Evolutionary conservation across 1,140 invertebrate genomes (phyloP), one percentile per base, ranked within the genome.

Genomic region (Pygmarrhopalites habei): DNA sequence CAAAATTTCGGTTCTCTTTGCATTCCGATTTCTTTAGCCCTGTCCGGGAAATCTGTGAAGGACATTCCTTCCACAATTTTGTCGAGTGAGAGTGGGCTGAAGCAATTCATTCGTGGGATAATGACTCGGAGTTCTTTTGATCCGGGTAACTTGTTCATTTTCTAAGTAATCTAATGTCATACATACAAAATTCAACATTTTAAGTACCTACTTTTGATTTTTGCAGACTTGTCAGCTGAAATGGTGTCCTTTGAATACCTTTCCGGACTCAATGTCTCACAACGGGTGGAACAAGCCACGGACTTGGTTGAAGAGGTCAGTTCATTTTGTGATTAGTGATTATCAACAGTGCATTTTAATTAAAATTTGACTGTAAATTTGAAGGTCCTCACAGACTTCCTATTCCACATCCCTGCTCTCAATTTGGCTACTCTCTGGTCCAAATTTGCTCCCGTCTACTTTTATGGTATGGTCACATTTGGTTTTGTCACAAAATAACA

Each of bases 181-280:
- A n/a, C n/a, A n/a, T n/a, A n/a, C n/a, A n/a, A n/a, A n/a, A n/a
- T n/a, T n/a, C n/a, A n/a, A n/a, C n/a, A n/a, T n/a, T n/a, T n/a
- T n/a, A n/a, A n/a, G n/a, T n/a, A n/a, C n/a, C n/a, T n/a, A n/a
- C n/a, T n/a, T n/a, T n/a, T n/a, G n/a, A n/a, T n/a, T n/a, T n/a
- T n/a, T n/a, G 19, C 51, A 0, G 64, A 65, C 15, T 26, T 60
- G 5, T 21, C 60, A 25, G 12, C 67, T 1, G 56, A 63, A 30
- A 30, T 69, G 14, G 46, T 58, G 4, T 2, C 64, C n/a, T 69
- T 69, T 58, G 67, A 69, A 29, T 69, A 69, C 56, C 66, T 69
- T 47, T 53, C 64, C 10, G 67, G 64, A 30, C 41, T 69, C 15
- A 64, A 66, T 58, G 55, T 62, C 0, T 62, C 60, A 1, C 46